These are phyloP conservation scores for Clusia tigrina DNA, from an alignment of 2,888 invertebrate genomes.

Conservation along the genomic window DNA sequence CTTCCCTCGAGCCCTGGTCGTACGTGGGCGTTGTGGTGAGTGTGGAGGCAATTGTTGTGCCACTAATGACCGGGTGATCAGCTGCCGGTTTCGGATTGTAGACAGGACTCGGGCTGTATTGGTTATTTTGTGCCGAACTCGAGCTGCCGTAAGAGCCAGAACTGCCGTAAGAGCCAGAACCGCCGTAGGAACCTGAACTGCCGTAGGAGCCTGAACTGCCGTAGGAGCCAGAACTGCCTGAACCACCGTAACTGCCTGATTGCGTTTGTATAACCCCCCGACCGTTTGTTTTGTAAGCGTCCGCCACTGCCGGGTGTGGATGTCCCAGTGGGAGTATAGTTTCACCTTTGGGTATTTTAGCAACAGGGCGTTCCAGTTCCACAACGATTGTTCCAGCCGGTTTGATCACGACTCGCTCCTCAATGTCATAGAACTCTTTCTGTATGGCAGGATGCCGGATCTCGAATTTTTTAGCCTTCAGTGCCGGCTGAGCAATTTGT, in stretches of 20 bases:
- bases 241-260: constrained; percentile 37
- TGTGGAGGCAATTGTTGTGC: constrained; percentile 31
- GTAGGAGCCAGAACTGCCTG: constrained; percentile 37
- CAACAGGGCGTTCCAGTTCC: constrained; percentile 69
- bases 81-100: constrained; percentile 21
- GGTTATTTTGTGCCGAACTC: constrained; percentile 2
- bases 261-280: constrained; percentile 31
- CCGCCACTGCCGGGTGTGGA: constrained; percentile 56
- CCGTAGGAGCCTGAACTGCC: background rate
- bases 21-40: constrained; percentile 48
- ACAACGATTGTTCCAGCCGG: constrained; percentile 71
- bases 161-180: constrained; percentile 21
- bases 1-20: constrained; percentile 46
- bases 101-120: constrained; percentile 21
- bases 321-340: constrained; percentile 55
- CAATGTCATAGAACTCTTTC: constrained; percentile 72
- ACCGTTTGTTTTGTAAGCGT: constrained; percentile 49
- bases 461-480: constrained; percentile 68
- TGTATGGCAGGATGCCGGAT: constrained; percentile 71
- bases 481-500: constrained; percentile 69
- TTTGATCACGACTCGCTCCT: constrained; percentile 69
- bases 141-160: constrained; percentile 14
- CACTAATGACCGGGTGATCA: constrained; percentile 7
- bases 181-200: constrained; percentile 7
- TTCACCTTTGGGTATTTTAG: constrained; percentile 67